Base-by-base conservation (phyloP, 1,140 invertebrate species). In the Plodia interpunctella region DNA sequence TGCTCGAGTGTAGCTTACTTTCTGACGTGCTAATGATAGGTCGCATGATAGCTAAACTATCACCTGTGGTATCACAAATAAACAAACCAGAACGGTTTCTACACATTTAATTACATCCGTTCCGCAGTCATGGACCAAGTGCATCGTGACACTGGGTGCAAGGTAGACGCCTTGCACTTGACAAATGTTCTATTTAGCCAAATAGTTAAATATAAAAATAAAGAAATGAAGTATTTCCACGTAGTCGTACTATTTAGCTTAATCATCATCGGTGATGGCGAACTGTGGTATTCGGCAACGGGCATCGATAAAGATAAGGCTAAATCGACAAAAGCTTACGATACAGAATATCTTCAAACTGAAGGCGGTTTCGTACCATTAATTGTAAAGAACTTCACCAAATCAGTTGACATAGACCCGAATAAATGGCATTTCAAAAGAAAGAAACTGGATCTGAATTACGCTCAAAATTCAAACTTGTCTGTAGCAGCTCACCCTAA, bases 61-160 rank as follows among this genome's bases (percentile, higher is more conserved):
- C 30, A 32, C 30, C 30, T 8, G 30, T 32, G 30, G 66, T 80
- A 59, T 74, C 53, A 38, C 74, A 77, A 76, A 65, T 69, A 60
- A 75, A 60, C 65, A 75, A 76, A 76, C 66, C 70, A 75, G 72
- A 70, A 72, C 71, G 66, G 56, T 84, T 76, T 83, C 78, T 80
- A 80, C 62, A 67, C 65, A 67, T 74, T 73, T 84, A 84, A 87
- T 85, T 84, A 75, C 62, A 76, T 76, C 69, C 72, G 75, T 74
- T 61, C 79, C 61, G 62, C 60, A 67, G 64, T 71, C 70, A 64
- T 60, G 68, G 51, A 69, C 49, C 60, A 65, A 61, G 62, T 60
- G 49, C 54, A 60, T 17, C 19, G 51, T 53, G 51, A 15, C 9
- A 44, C 38, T 44, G 15, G 38, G 38, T 44, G 38, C 38, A 44